phyloP scores from a whole-genome alignment of 2,888 invertebrate species.

The Callyntrura sp. region DNA sequence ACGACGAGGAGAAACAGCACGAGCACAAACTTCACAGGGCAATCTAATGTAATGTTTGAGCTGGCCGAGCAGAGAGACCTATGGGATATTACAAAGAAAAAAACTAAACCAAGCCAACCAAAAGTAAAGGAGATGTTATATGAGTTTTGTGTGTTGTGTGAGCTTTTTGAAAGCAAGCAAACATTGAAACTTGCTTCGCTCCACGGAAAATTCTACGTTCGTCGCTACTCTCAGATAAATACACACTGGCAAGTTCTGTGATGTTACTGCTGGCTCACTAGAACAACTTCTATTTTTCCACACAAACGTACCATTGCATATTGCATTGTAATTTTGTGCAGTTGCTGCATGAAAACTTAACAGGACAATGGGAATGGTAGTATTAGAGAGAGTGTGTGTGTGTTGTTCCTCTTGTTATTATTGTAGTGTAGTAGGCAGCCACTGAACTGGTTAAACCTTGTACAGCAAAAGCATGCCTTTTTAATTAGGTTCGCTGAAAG shows the following conservation, averaged over 20 bases:
- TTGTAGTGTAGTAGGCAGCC: too few relatives aligned
- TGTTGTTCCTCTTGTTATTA: neutral
- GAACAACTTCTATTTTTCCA: neutral
- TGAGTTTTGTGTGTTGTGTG: neutral
- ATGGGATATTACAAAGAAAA: neutral
- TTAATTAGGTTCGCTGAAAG: neutral
- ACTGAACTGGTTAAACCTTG: neutral
- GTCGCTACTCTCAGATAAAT: neutral
- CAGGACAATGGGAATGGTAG: neutral
- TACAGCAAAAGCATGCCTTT: neutral
- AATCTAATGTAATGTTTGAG: conserved; percentile 23
- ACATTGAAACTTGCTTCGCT: conserved; percentile 16
- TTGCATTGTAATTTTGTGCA: conserved; percentile 29
- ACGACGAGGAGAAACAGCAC: neutral
- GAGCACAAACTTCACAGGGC: conserved; percentile 29
- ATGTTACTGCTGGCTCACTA: neutral
- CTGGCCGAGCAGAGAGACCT: conserved; percentile 7
- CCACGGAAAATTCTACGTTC: neutral
- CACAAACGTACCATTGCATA: neutral
- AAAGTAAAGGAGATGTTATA: neutral
- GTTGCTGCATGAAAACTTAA: conserved; percentile 27
- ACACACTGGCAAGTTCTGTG: neutral
- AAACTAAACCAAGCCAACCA: conserved; percentile 37
- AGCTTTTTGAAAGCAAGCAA: neutral
- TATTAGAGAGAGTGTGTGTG: neutral